phyloP scores from a whole-genome alignment of 2,888 invertebrate genomes.

The Caenorhabditis sp. region DNA sequence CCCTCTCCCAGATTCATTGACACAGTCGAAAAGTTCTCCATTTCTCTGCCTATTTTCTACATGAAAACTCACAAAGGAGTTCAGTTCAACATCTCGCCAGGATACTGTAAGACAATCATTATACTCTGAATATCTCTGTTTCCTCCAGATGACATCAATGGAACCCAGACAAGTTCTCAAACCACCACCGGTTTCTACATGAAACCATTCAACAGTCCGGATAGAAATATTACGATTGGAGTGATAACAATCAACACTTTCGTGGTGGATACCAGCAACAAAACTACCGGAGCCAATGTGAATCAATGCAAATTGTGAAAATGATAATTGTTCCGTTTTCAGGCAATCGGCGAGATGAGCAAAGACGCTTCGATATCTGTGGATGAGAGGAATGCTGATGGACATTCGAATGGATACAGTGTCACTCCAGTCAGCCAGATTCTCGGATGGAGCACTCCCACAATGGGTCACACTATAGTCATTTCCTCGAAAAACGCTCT shows the following conservation, averaged over 20 bases:
- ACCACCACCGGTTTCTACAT: conserved; percentile 35
- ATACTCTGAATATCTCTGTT: too few relatives aligned
- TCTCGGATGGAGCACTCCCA: conserved; percentile 33
- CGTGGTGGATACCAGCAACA: not conserved
- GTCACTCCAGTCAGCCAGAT: conserved; percentile 26
- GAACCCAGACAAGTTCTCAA: conserved; percentile 5
- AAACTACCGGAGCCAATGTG: conserved; percentile 24
- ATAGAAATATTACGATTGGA: conserved; percentile 2
- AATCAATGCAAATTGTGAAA: too few relatives aligned
- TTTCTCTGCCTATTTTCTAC: conserved; percentile 30
- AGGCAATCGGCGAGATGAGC: conserved; percentile 18
- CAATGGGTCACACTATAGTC: not conserved
- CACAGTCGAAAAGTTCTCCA: conserved; percentile 20
- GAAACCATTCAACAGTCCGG: conserved; percentile 19
- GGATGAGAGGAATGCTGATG: not conserved
- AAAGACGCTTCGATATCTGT: conserved; percentile 18
- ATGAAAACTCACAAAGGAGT: conserved; percentile 23
- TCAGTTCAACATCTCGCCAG: conserved; percentile 19
- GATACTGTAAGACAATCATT: conserved; percentile 3
- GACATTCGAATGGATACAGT: conserved; percentile 12
- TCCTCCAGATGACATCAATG: conserved; percentile 27
- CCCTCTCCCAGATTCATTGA: conserved; percentile 35
- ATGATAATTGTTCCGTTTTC: too few relatives aligned
- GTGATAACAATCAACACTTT: conserved; percentile 7
- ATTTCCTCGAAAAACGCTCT: conserved; percentile 12